Conservation (phyloP, 35 echinoderm and acorn worm genomes). For the Apostichopus californicus region DNA sequence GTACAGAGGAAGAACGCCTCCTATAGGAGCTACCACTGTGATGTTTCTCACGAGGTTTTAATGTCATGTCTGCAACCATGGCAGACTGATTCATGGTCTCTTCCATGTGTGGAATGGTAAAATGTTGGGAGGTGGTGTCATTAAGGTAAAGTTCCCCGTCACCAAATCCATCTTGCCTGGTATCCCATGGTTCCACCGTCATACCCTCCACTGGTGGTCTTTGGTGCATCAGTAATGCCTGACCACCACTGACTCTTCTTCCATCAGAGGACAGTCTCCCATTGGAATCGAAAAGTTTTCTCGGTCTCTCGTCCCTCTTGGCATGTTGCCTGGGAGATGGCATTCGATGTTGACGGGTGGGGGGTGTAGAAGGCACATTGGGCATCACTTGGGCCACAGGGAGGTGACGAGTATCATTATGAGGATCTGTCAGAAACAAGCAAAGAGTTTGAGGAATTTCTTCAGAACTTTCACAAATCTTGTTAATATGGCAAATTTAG, state of each 20-base stretch:
- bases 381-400: conserved; percentile 44
- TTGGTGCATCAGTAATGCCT: neutral
- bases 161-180: conserved; percentile 9
- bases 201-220: conserved; percentile 4
- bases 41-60: neutral
- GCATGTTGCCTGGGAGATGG: neutral
- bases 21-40: conserved; percentile 1
- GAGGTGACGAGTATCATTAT: neutral
- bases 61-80: conserved; percentile 14
- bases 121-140: neutral
- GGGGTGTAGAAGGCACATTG: conserved; percentile 30
- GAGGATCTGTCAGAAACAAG: neutral
- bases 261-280: neutral
- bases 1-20: conserved; percentile 6
- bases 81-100: conserved; percentile 18
- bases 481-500: too few species aligned
- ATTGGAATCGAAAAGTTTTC: neutral
- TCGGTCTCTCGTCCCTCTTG: neutral
- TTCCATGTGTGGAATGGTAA: conserved; percentile 42
- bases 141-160: neutral
- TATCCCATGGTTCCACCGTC: conserved; percentile 14
- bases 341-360: neutral
- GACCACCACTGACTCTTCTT: conserved; percentile 18
- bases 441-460: too few species aligned
- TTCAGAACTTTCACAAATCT: too few species aligned